Conservation (phyloP, 2,888 invertebrate species). For the Saturnia pavonia region DNA sequence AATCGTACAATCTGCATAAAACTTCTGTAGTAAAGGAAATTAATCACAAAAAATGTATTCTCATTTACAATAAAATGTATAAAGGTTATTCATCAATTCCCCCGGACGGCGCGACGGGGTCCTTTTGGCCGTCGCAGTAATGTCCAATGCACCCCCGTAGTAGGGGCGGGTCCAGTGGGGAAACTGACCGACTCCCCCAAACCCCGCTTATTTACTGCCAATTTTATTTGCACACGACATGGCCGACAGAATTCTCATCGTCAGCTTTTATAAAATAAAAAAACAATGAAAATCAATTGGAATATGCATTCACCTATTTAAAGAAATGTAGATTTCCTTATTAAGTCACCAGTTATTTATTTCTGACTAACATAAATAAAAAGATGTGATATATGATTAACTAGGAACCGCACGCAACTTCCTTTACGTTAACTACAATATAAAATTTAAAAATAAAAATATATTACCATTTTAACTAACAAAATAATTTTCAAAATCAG, state of each 20-base stretch:
- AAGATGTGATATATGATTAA: too few species aligned
- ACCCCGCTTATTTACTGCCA: conserved; percentile 62
- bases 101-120: conserved; percentile 29
- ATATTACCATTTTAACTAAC: too few species aligned
- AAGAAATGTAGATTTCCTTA: neutral
- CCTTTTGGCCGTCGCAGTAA: conserved; percentile 35
- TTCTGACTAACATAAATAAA: neutral
- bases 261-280: neutral
- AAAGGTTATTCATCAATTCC: conserved; percentile 16
- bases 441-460: too few species aligned
- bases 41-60: conserved; percentile 13
- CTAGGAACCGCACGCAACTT: too few species aligned
- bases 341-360: neutral
- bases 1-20: neutral
- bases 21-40: neutral
- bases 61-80: conserved; percentile 20
- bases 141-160: conserved; percentile 32
- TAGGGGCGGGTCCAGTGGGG: conserved; percentile 54
- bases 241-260: conserved; percentile 39
- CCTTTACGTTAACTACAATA: too few species aligned
- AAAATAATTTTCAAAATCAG: too few species aligned
- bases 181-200: conserved; percentile 72
- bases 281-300: neutral
- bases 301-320: neutral
- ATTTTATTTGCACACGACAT: conserved; percentile 68